Evolutionary conservation across 1,140 invertebrate genomes (phyloP).

Genomic region (Drosophila pectinifera): DNA sequence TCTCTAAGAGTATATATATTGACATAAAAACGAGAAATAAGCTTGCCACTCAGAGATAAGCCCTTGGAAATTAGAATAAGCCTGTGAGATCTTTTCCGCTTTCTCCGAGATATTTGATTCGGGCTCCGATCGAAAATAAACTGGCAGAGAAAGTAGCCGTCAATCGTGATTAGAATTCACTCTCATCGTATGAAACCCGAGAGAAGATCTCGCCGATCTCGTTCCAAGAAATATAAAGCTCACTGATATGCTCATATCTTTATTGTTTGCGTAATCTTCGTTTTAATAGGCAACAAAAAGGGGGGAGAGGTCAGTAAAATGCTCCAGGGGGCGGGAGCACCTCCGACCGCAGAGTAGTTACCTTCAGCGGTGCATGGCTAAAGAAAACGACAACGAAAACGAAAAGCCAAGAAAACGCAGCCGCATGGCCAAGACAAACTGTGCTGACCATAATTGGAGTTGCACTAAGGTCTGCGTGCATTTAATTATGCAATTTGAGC

Average conservation of each 20-base stretch:
- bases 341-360: constrained; percentile 54
- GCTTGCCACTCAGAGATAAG: constrained; percentile 2
- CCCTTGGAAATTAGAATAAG: constrained; percentile 29
- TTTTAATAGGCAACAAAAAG: constrained; percentile 5
- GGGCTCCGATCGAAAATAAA: constrained; percentile 6
- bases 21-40: neutral
- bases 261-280: constrained; percentile 15
- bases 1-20: neutral
- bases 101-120: constrained; percentile 19
- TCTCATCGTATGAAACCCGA: neutral
- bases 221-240: neutral
- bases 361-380: constrained; percentile 58
- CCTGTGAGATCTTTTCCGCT: constrained; percentile 20
- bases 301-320: constrained; percentile 40
- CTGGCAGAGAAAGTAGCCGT: constrained; percentile 24
- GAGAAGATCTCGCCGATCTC: neutral
- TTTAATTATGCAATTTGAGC: constrained; percentile 83
- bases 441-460: constrained; percentile 74
- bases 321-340: constrained; percentile 8
- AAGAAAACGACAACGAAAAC: constrained; percentile 46
- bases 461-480: constrained; percentile 79
- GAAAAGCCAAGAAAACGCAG: constrained; percentile 62
- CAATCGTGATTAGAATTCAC: constrained; percentile 21
- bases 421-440: constrained; percentile 62
- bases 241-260: neutral